Conservation (phyloP, 2,888 invertebrate genomes). For the Epirrita christyi region DNA sequence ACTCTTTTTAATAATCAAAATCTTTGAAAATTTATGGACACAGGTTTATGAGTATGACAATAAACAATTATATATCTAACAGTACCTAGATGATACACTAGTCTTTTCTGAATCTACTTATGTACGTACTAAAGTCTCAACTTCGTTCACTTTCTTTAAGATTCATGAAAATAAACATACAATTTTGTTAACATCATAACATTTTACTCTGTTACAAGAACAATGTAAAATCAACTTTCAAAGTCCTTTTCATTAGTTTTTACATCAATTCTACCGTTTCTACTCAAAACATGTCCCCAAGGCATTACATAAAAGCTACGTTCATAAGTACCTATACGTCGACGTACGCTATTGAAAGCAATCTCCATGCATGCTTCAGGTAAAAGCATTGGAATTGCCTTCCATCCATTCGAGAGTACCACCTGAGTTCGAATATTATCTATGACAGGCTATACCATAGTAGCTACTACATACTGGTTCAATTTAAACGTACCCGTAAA, state of each 20-base stretch:
- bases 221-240: slow-evolving; percentile 11
- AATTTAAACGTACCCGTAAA: slow-evolving; percentile 33
- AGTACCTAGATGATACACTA: too few relatives aligned
- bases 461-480: slow-evolving; percentile 28
- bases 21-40: neutral
- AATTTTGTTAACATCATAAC: neutral
- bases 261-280: slow-evolving; percentile 15
- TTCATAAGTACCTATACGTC: slow-evolving; percentile 4
- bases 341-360: slow-evolving; percentile 24
- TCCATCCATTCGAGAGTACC: slow-evolving; percentile 28
- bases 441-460: slow-evolving; percentile 27
- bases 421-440: slow-evolving; percentile 35
- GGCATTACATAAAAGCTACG: slow-evolving; percentile 23
- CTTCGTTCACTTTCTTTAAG: too few relatives aligned
- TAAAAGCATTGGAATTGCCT: slow-evolving; percentile 37
- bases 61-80: too few relatives aligned
- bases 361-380: slow-evolving; percentile 25
- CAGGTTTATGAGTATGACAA: too few relatives aligned
- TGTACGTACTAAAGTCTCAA: too few relatives aligned
- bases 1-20: neutral
- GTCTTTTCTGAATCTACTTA: too few relatives aligned
- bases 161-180: slow-evolving; percentile 6
- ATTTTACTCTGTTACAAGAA: neutral
- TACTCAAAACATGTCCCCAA: slow-evolving; percentile 23
- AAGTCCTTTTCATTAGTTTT: slow-evolving; percentile 16